A percentile compares a stretch with the other conserved stretches of the same genome.
Evolutionary conservation across 2,113 vertebrate species (phyloP).

Genomic region (Lasiurus cinereus): DNA sequence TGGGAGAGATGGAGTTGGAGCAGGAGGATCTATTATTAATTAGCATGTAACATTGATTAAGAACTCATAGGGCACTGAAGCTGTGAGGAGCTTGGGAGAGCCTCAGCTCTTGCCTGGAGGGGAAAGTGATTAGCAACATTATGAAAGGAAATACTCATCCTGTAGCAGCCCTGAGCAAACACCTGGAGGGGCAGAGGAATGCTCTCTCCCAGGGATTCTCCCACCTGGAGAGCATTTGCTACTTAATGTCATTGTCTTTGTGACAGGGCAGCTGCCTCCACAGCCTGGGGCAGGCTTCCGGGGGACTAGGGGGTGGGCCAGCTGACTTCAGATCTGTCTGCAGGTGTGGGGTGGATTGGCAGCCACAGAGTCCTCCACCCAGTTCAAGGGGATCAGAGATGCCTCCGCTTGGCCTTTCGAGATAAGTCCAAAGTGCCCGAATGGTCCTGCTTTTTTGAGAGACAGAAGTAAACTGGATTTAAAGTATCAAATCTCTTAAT

Average conservation of each 20-base stretch:
- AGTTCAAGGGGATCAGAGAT: not conserved
- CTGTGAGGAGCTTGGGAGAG: slow-evolving; percentile 66
- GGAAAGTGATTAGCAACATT: slow-evolving; percentile 79
- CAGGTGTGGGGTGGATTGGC: not conserved
- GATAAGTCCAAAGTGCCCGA: not conserved
- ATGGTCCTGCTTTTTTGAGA: not conserved
- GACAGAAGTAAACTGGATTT: not conserved
- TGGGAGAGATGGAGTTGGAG: slow-evolving; percentile 43
- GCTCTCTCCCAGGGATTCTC: slow-evolving; percentile 17
- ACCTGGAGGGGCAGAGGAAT: not conserved
- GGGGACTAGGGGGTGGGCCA: not conserved
- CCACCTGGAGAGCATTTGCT: not conserved
- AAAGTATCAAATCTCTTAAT: not conserved
- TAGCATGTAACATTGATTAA: slow-evolving; percentile 82
- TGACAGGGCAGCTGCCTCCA: not conserved
- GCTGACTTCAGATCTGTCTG: not conserved
- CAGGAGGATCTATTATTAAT: slow-evolving; percentile 83
- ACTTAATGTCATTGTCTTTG: too few species aligned
- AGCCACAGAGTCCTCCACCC: not conserved
- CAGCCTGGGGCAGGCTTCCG: not conserved
- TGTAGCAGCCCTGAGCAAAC: slow-evolving; percentile 67
- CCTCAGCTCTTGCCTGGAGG: slow-evolving; percentile 70
- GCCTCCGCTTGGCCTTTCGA: not conserved
- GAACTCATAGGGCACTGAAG: slow-evolving; percentile 73
- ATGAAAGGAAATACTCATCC: slow-evolving; percentile 82